A percentile compares a stretch with the other conserved stretches of the same genome.
phyloP scores from a whole-genome alignment of 2,113 vertebrate species.

The Syngnathoides biaculeatus region DNA sequence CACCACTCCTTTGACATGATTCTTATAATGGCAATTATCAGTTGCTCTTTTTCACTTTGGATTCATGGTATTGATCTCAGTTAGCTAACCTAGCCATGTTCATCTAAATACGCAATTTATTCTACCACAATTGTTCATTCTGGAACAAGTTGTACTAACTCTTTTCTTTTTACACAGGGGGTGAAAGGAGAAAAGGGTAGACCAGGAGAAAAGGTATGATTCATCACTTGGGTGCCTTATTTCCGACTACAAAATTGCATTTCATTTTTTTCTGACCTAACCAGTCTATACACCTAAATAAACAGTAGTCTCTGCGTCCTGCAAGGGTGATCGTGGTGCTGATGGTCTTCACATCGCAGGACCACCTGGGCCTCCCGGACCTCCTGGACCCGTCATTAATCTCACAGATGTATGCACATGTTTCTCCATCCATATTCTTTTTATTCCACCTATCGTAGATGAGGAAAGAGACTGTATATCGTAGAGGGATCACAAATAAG shows the following conservation, averaged over 20 bases:
- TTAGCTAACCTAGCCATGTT: neutral
- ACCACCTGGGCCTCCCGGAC: constrained; percentile 81
- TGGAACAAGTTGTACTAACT: neutral
- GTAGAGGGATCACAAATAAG: neutral
- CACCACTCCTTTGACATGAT: neutral
- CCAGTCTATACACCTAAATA: neutral
- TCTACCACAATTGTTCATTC: neutral
- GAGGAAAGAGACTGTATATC: too few species aligned
- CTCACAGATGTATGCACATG: constrained; percentile 75
- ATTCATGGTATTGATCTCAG: too few species aligned
- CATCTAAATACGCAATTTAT: neutral
- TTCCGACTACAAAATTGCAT: neutral
- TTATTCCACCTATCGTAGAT: neutral
- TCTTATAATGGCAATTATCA: too few species aligned
- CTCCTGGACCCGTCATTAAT: constrained; percentile 72
- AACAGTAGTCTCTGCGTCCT: constrained; percentile 6
- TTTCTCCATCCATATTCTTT: neutral
- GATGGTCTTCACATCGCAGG: constrained; percentile 77
- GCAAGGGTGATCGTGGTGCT: constrained; percentile 81
- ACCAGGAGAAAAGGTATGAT: constrained; percentile 77
- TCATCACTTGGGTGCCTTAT: neutral
- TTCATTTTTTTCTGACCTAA: neutral
- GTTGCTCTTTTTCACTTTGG: too few species aligned
- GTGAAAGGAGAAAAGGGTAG: constrained; percentile 84
- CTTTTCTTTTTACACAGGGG: constrained; percentile 70